Conservation (phyloP, 2,888 invertebrate genomes). For the Limnephilus marmoratus region DNA sequence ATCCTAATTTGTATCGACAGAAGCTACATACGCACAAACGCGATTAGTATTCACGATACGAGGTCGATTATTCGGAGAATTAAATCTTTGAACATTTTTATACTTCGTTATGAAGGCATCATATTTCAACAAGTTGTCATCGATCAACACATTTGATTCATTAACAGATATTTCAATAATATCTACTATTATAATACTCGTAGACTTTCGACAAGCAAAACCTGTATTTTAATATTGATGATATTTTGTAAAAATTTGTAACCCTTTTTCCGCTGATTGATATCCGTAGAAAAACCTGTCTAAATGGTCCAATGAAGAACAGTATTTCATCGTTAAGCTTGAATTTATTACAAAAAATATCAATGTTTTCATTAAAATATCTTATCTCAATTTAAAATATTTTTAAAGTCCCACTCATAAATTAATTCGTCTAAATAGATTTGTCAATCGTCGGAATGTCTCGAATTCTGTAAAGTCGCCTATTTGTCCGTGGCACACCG, state of each 20-base stretch:
- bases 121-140: not conserved
- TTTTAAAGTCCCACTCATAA: not conserved
- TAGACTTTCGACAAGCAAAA: not conserved
- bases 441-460: constrained; percentile 27
- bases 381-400: not conserved
- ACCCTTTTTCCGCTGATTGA: not conserved
- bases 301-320: not conserved
- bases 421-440: constrained; percentile 32
- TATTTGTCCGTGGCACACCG: constrained; percentile 3
- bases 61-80: not conserved
- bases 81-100: not conserved
- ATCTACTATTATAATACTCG: not conserved
- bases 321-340: not conserved
- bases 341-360: not conserved
- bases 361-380: not conserved
- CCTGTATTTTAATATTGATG: not conserved
- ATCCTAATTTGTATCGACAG: not conserved
- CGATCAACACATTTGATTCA: too few relatives aligned
- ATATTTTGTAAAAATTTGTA: not conserved
- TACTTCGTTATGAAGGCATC: not conserved
- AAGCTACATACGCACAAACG: not conserved
- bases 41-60: not conserved
- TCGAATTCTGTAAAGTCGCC: not conserved
- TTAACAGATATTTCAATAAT: too few relatives aligned
- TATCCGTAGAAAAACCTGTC: not conserved